These are phyloP conservation scores for Polypedilum vanderplanki DNA, from an alignment of 1,140 invertebrate species.

Conservation along the genomic window DNA sequence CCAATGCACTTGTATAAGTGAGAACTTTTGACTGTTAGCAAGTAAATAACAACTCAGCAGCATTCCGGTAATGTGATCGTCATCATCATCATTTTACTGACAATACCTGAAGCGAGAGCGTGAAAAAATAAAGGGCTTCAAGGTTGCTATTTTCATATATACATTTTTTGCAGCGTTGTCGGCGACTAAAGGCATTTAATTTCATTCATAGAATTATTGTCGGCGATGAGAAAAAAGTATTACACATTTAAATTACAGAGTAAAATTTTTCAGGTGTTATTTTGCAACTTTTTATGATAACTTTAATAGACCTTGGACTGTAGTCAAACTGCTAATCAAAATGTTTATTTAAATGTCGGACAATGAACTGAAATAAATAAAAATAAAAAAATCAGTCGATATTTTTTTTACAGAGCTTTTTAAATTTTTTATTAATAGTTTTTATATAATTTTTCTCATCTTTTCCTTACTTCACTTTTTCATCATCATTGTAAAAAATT, in stretches of 20 bases:
- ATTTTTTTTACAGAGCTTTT: conserved; percentile 12
- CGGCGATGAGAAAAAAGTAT: neutral
- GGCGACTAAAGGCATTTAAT: neutral
- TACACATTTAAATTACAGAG: no score
- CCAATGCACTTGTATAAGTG: no score
- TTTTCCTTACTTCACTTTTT: neutral
- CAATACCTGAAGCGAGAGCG: neutral
- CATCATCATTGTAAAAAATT: conserved; percentile 12
- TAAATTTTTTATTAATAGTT: conserved; percentile 15
- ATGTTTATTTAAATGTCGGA: no score
- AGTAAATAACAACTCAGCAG: neutral
- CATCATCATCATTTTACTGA: neutral
- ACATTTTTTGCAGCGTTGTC: neutral
- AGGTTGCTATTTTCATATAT: neutral
- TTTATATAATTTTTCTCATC: neutral
- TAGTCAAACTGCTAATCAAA: no score
- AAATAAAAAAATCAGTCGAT: neutral
- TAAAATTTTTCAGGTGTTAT: no score
- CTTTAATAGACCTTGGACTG: no score
- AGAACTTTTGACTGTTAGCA: no score
- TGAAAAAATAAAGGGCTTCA: conserved; percentile 2
- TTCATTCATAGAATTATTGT: neutral
- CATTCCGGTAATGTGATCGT: neutral
- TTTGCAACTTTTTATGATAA: no score
- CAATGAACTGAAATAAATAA: no score